Evolutionary conservation across 2,888 invertebrate genomes (phyloP).

Genomic region (Melipona bicolor): DNA sequence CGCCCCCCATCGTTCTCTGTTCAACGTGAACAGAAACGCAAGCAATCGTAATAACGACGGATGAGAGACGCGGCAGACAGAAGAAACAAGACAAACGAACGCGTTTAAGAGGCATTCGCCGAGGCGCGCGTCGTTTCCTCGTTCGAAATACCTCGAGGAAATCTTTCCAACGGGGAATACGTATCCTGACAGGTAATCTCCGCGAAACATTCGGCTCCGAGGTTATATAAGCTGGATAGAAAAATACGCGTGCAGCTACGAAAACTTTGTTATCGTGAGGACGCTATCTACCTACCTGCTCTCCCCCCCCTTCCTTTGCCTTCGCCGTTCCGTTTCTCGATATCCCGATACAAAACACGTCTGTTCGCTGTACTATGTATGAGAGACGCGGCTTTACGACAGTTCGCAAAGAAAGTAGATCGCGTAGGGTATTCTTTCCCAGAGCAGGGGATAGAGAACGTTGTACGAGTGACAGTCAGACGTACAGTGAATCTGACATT

Average conservation of each 20-base stretch:
- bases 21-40: too few relatives aligned
- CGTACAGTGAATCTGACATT: background rate
- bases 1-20: too few relatives aligned
- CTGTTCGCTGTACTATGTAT: slow-evolving; percentile 13
- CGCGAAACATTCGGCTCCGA: slow-evolving; percentile 57
- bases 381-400: slow-evolving; percentile 55
- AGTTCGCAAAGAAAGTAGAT: slow-evolving; percentile 62
- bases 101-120: slow-evolving; percentile 43
- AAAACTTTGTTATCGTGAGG: slow-evolving; percentile 58
- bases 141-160: slow-evolving; percentile 32
- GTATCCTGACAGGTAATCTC: slow-evolving; percentile 71
- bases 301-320: background rate
- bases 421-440: slow-evolving; percentile 36
- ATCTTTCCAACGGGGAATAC: slow-evolving; percentile 58
- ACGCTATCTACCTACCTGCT: background rate
- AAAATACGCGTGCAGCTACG: slow-evolving; percentile 48
- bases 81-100: slow-evolving; percentile 38
- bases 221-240: slow-evolving; percentile 60
- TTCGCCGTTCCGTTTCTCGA: slow-evolving; percentile 48
- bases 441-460: slow-evolving; percentile 17
- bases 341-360: slow-evolving; percentile 57
- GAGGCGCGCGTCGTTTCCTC: slow-evolving; percentile 40
- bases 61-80: background rate
- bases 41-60: background rate
- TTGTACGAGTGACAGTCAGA: slow-evolving; percentile 11